phyloP scores from a whole-genome alignment of 2,888 invertebrate genomes.

The Cactoblastis cactorum region DNA sequence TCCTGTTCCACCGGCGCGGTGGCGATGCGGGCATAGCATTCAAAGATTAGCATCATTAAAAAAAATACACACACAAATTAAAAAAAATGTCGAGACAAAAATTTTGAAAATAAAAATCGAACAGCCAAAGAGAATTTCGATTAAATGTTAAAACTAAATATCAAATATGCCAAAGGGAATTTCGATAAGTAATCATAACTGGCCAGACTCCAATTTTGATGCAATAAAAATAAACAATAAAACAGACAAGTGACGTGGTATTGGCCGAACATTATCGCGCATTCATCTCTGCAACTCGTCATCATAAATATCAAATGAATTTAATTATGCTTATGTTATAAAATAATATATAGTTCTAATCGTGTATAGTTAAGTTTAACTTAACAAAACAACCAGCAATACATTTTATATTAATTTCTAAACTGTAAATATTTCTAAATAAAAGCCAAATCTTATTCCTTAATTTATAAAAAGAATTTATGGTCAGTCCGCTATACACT shows the following conservation, averaged over 20 bases:
- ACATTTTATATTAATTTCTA: no score
- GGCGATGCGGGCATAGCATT: slow-evolving; percentile 72
- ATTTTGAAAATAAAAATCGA: slow-evolving; percentile 45
- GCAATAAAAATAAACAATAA: slow-evolving; percentile 17
- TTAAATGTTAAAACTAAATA: slow-evolving; percentile 25
- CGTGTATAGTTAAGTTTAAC: no score
- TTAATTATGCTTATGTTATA: no score
- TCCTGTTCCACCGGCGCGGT: slow-evolving; percentile 79
- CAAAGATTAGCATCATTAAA: slow-evolving; percentile 65
- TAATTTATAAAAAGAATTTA: no score
- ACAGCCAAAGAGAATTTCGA: slow-evolving; percentile 51
- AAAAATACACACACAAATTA: slow-evolving; percentile 38
- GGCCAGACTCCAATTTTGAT: slow-evolving; percentile 20
- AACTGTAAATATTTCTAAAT: no score
- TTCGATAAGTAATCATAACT: slow-evolving; percentile 24
- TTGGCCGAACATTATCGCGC: slow-evolving; percentile 7
- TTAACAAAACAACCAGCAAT: no score
- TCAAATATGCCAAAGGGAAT: slow-evolving; percentile 35
- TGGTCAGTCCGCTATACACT: neutral
- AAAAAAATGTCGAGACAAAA: slow-evolving; percentile 39
- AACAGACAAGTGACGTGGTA: slow-evolving; percentile 3
- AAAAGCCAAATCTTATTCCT: no score
- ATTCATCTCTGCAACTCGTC: neutral
- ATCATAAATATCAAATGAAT: neutral
- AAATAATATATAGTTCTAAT: no score